Percentiles rank a stretch among this genome's conserved stretches.
phyloP scores from a whole-genome alignment of 2,888 invertebrate species.

The Pocota personata region DNA sequence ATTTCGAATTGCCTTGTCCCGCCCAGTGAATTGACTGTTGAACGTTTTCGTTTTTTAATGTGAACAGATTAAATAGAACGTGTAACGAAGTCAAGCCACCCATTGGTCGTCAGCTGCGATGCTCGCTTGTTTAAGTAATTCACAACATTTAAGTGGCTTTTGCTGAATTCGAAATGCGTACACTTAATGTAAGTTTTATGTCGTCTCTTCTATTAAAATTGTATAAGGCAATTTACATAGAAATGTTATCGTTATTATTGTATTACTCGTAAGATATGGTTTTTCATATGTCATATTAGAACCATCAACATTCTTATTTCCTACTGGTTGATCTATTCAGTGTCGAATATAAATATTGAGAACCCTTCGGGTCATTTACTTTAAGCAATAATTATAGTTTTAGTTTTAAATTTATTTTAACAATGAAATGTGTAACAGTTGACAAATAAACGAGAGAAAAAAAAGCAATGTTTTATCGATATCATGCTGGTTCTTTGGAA shows the following conservation, averaged over 20 bases:
- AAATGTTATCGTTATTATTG: neutral
- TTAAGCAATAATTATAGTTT: too few relatives aligned
- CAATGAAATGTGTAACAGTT: too few relatives aligned
- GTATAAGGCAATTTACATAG: neutral
- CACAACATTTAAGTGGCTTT: conserved; percentile 47
- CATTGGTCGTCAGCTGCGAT: conserved; percentile 57
- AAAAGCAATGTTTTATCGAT: too few relatives aligned
- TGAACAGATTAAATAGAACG: conserved; percentile 63
- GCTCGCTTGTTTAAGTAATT: conserved; percentile 40
- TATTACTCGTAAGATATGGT: neutral
- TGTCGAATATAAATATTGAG: too few relatives aligned
- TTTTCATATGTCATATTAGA: neutral
- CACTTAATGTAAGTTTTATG: conserved; percentile 25
- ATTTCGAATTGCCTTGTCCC: conserved; percentile 55
- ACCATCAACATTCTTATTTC: neutral
- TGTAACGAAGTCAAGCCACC: conserved; percentile 55
- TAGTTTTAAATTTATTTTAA: too few relatives aligned
- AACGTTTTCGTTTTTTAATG: conserved; percentile 21
- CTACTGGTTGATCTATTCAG: neutral
- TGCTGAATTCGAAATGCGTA: conserved; percentile 50
- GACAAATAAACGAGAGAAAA: too few relatives aligned
- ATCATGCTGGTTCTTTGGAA: neutral
- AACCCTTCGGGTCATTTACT: too few relatives aligned
- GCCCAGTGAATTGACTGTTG: conserved; percentile 36
- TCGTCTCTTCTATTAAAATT: conserved; percentile 1